Conservation (phyloP, 1,140 invertebrate genomes). For the Drosophila sechellia region DNA sequence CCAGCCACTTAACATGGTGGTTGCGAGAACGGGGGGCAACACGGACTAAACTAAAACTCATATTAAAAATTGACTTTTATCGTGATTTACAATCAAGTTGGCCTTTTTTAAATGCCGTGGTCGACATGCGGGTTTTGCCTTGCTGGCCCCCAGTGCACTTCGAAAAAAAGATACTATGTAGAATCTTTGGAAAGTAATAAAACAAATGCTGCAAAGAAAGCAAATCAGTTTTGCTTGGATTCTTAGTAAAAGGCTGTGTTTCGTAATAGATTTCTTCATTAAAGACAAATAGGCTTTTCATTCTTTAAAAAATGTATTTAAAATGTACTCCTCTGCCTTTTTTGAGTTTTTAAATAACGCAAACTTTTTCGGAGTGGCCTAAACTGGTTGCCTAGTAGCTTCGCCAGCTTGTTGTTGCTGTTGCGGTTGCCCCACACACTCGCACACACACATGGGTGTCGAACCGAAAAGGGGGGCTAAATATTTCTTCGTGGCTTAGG, state of each 20-base stretch:
- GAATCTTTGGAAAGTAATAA: background rate
- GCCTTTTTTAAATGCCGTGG: constrained; percentile 81
- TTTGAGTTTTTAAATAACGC: background rate
- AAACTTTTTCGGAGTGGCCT: constrained; percentile 5
- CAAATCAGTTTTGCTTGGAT: too few relatives aligned
- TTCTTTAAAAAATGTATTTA: background rate
- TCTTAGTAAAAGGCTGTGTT: too few relatives aligned
- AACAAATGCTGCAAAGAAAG: too few relatives aligned
- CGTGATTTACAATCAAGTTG: constrained; percentile 82
- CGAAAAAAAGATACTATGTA: background rate
- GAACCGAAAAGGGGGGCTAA: constrained; percentile 4
- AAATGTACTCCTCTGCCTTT: background rate
- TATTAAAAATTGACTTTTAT: constrained; percentile 83
- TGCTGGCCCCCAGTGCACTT: constrained; percentile 24
- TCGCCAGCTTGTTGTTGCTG: constrained; percentile 52
- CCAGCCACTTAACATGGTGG: constrained; percentile 50
- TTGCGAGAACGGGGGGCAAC: background rate
- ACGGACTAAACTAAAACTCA: constrained; percentile 76
- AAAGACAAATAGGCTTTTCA: too few relatives aligned
- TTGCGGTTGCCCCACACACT: constrained; percentile 48
- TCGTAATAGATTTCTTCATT: too few relatives aligned
- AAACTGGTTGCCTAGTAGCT: constrained; percentile 16
- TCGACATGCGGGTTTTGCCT: constrained; percentile 71
- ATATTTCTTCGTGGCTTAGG: constrained; percentile 82
- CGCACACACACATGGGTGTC: constrained; percentile 36